Percentiles rank a stretch among this genome's conserved stretches.
Conservation (phyloP, 2,888 invertebrate species). For the Allygus modestus region DNA sequence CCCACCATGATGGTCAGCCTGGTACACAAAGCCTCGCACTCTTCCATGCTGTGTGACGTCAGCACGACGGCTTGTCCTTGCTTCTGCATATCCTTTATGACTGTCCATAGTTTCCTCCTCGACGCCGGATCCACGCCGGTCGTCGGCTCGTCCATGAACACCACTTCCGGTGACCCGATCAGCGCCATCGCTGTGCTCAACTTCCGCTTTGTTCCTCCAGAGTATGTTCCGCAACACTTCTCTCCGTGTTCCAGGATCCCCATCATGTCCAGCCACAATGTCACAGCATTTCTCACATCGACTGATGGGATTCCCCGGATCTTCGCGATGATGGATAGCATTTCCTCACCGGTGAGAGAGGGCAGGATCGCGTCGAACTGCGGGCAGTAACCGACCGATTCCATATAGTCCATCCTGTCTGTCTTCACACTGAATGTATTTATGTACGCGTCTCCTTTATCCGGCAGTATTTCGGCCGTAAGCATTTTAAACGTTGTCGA, state of each 20-base stretch:
- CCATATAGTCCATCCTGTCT: slow-evolving; percentile 76
- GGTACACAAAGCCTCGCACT: slow-evolving; percentile 89
- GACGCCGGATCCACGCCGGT: slow-evolving; percentile 89
- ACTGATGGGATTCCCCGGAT: slow-evolving; percentile 81
- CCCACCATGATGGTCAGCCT: slow-evolving; percentile 87
- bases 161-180: slow-evolving; percentile 82
- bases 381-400: slow-evolving; percentile 92
- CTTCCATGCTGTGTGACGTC: slow-evolving; percentile 91
- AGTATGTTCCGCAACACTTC: slow-evolving; percentile 74
- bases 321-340: slow-evolving; percentile 83
- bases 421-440: slow-evolving; percentile 71
- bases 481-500: slow-evolving; percentile 78
- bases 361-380: slow-evolving; percentile 90
- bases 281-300: slow-evolving; percentile 63
- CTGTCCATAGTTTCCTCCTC: slow-evolving; percentile 88
- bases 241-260: slow-evolving; percentile 67
- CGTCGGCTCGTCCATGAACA: slow-evolving; percentile 80
- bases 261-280: slow-evolving; percentile 67
- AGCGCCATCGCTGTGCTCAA: slow-evolving; percentile 85
- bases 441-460: slow-evolving; percentile 74
- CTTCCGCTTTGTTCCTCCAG: slow-evolving; percentile 87
- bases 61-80: slow-evolving; percentile 87
- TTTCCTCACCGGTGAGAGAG: slow-evolving; percentile 86
- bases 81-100: slow-evolving; percentile 82
- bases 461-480: slow-evolving; percentile 75